Evolutionary conservation across 2,888 invertebrate species (phyloP).

Genomic region (Rosalia funebris): DNA sequence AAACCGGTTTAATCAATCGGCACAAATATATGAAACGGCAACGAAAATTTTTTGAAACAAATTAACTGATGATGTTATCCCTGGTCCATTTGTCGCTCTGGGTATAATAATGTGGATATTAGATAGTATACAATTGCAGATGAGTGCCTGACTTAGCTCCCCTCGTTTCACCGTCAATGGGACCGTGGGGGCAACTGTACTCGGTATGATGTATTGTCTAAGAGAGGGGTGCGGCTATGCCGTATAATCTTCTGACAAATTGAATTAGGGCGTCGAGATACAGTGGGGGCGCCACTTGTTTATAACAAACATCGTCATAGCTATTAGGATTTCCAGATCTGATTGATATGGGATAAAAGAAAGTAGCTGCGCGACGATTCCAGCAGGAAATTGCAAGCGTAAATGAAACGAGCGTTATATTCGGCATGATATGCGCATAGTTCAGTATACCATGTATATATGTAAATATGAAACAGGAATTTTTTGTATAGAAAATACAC

Average conservation of each 20-base stretch:
- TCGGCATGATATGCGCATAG: too few relatives aligned
- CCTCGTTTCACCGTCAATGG: slow-evolving; percentile 51
- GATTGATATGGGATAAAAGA: slow-evolving; percentile 54
- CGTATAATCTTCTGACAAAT: slow-evolving; percentile 66
- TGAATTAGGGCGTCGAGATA: slow-evolving; percentile 64
- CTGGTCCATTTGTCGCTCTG: background rate
- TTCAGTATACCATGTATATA: too few relatives aligned
- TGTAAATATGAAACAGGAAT: too few relatives aligned
- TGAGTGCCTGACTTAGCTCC: slow-evolving; percentile 45
- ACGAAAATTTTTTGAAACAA: too few relatives aligned
- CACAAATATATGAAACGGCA: too few relatives aligned
- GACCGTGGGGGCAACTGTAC: slow-evolving; percentile 53
- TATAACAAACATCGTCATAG: slow-evolving; percentile 65
- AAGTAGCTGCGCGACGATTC: slow-evolving; percentile 29
- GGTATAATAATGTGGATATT: slow-evolving; percentile 21
- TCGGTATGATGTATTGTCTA: slow-evolving; percentile 63
- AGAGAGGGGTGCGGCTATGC: slow-evolving; percentile 63
- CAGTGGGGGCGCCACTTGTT: slow-evolving; percentile 63
- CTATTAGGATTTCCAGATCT: slow-evolving; percentile 59
- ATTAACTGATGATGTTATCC: slow-evolving; percentile 12
- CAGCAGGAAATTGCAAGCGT: too few relatives aligned
- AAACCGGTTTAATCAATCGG: too few relatives aligned
- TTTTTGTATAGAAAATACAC: too few relatives aligned
- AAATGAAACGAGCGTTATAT: too few relatives aligned
- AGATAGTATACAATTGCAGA: slow-evolving; percentile 28